Conservation (phyloP, 2,888 invertebrate species). For the Brachylomia viminalis region DNA sequence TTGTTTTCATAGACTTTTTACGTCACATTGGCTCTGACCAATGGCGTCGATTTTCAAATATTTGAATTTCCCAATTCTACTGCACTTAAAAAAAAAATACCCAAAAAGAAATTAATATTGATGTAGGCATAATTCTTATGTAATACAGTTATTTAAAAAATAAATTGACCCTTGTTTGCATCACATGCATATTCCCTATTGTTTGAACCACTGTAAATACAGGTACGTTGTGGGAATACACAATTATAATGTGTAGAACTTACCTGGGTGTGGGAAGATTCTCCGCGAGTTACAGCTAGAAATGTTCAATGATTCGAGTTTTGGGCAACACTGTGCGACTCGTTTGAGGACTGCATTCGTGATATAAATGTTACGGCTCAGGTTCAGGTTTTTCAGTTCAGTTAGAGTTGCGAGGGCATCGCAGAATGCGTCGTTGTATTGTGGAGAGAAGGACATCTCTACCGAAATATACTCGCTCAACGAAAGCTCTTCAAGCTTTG, state of each 20-base stretch:
- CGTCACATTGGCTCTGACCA: too few species aligned
- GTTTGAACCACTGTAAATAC: background rate
- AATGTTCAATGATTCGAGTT: conserved; percentile 85
- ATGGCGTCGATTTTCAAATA: too few species aligned
- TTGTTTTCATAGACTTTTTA: too few species aligned
- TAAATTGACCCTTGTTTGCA: too few species aligned
- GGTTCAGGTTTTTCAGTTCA: conserved; percentile 84
- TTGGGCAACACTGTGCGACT: conserved; percentile 85
- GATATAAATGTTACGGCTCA: conserved; percentile 86
- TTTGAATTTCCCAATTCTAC: too few species aligned
- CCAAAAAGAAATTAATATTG: too few species aligned
- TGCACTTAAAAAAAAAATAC: too few species aligned
- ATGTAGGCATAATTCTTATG: too few species aligned
- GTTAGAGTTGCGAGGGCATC: conserved; percentile 81
- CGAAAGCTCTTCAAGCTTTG: conserved; percentile 81
- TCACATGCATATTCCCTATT: background rate
- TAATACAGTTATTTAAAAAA: too few species aligned
- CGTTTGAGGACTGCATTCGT: conserved; percentile 88
- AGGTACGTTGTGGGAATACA: background rate
- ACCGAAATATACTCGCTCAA: conserved; percentile 81
- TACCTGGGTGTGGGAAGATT: conserved; percentile 74
- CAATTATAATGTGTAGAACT: conserved; percentile 30
- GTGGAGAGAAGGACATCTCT: conserved; percentile 69
- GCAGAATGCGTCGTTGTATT: conserved; percentile 79
- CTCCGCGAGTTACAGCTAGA: conserved; percentile 84